Evolutionary conservation across 2,888 invertebrate genomes (phyloP).

Genomic region (Deilephila porcellus): DNA sequence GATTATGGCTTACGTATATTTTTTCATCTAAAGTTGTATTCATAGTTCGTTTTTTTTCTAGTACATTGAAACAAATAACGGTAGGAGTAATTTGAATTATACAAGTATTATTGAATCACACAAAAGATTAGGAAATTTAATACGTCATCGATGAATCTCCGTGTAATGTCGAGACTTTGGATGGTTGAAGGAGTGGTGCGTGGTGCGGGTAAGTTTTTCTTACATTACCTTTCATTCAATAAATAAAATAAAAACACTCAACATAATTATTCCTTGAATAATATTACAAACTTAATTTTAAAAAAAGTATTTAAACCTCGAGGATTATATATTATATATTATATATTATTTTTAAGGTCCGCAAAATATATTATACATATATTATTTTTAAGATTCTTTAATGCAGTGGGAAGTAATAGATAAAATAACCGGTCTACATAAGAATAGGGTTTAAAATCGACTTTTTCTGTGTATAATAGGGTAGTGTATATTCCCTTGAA

Average conservation of each 20-base stretch:
- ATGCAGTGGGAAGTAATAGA: not conserved
- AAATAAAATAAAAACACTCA: not conserved
- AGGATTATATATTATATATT: not conserved
- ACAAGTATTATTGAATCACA: too few species aligned
- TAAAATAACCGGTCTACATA: not conserved
- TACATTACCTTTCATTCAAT: conserved; percentile 39
- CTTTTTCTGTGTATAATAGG: too few species aligned
- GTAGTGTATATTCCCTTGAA: conserved; percentile 29
- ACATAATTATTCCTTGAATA: too few species aligned
- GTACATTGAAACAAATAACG: too few species aligned
- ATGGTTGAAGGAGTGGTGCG: conserved; percentile 67
- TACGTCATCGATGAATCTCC: not conserved
- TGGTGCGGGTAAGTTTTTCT: conserved; percentile 79
- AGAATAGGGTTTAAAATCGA: too few species aligned
- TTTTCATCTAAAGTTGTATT: too few species aligned
- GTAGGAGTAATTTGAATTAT: too few species aligned
- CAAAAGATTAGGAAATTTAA: not conserved
- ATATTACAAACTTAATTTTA: too few species aligned
- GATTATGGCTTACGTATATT: too few species aligned
- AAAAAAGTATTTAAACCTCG: not conserved
- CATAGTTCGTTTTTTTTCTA: too few species aligned
- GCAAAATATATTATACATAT: not conserved
- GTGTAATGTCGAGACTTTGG: conserved; percentile 4
- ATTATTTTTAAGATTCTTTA: not conserved
- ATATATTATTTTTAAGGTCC: not conserved